These are phyloP conservation scores for Dermochelys coriacea DNA, from an alignment of 2,797 vertebrate species.

Conservation along the genomic window DNA sequence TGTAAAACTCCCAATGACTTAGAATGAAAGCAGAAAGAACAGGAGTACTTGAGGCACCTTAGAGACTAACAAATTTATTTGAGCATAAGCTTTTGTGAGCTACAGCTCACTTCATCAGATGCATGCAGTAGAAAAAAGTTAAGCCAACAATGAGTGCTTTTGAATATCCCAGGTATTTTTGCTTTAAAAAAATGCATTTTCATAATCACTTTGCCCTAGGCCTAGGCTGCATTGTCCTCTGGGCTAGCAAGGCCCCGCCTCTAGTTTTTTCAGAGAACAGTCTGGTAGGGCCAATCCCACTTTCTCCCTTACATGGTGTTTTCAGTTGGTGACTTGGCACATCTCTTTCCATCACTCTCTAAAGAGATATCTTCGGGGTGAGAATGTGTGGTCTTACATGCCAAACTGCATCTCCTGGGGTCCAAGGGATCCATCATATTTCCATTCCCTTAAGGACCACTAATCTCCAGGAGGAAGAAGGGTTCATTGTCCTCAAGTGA, in stretches of 20 bases:
- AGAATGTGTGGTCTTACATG: not conserved
- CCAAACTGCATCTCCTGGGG: not conserved
- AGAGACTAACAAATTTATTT: too few species aligned
- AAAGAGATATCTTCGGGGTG: not conserved
- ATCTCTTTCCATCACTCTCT: not conserved
- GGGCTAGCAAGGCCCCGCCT: not conserved
- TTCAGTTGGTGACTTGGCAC: not conserved
- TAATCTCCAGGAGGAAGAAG: not conserved
- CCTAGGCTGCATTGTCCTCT: not conserved
- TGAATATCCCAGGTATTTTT: not conserved
- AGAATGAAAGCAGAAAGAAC: not conserved
- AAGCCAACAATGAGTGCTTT: not conserved
- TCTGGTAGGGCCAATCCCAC: not conserved
- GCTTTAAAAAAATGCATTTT: not conserved
- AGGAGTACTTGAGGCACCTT: too few species aligned
- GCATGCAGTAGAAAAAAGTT: too few species aligned
- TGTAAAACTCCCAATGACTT: not conserved
- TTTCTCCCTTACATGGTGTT: not conserved
- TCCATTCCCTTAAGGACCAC: not conserved
- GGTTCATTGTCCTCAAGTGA: not conserved
- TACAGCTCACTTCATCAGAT: too few species aligned
- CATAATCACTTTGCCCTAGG: not conserved
- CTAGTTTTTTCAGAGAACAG: not conserved
- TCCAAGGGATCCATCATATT: rapidly evolving
- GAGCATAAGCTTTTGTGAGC: too few species aligned